Percentiles rank a stretch among this genome's conserved stretches.
Evolutionary conservation across 2,113 vertebrate species (phyloP).

Genomic region (Siniperca chuatsi): DNA sequence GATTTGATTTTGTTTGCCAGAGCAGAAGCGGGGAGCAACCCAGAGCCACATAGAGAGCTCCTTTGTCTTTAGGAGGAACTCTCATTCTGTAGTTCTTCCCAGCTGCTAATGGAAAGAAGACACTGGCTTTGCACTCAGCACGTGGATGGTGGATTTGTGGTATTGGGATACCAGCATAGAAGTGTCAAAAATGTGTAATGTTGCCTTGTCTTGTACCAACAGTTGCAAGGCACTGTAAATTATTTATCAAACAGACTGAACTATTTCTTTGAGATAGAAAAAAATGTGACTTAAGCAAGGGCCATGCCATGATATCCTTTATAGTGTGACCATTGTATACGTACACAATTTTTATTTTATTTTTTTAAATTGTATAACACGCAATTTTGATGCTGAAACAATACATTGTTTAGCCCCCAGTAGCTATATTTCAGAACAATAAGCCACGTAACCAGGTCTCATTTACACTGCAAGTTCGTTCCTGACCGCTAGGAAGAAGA

Average conservation of each 20-base stretch:
- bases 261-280: not conserved
- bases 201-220: not conserved
- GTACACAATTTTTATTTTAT: not conserved
- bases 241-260: not conserved
- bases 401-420: not conserved
- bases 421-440: not conserved
- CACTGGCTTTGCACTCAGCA: not conserved
- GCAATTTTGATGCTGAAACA: not conserved
- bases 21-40: no score
- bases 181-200: not conserved
- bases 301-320: not conserved
- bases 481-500: not conserved
- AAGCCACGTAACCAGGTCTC: not conserved
- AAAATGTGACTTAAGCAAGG: no score
- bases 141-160: not conserved
- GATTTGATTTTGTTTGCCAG: no score
- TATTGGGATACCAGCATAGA: not conserved
- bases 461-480: not conserved
- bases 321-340: not conserved
- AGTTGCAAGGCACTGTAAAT: not conserved
- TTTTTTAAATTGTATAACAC: no score
- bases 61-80: not conserved
- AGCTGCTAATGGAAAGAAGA: not conserved
- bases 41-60: no score
- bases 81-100: not conserved